Evolutionary conservation across 1,140 invertebrate genomes (phyloP), one percentile per base, ranked within the genome.

Genomic region (Pogonognathellus flavescens): DNA sequence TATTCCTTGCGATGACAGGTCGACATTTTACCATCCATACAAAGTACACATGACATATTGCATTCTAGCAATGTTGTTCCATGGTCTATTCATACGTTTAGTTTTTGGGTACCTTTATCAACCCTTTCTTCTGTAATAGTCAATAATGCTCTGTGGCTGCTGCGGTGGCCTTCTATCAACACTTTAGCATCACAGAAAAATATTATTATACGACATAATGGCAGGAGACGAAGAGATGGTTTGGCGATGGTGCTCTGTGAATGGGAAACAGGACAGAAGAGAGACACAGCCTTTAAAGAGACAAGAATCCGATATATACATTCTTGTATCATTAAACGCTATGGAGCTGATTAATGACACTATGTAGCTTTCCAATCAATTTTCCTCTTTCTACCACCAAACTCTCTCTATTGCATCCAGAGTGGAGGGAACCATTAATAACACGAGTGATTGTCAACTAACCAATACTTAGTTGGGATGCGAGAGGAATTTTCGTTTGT

Each of bases 391-490:
- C 53, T 14, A 57, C 53, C 25, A 50, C 62, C 62, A 66, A 18
- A 66, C 53, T 16, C 11, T 22, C 25, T 66, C 62, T 25, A 66
- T 31, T 41, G 31, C 31, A 14, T 57, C 53, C 53, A 57, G 16
- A 49, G 70, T 31, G 16, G 13, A 76, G 16, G 8, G 14, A 41
- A 76, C 70, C 70, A 76, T 76, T 76, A 76, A 76, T 76, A 76
- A 76, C 70, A 76, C 70, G 18, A 76, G 70, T 76, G 70, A 76
- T 76, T 76, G 70, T 76, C 70, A 76, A 76, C 70, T 31, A 76
- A 76, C 31, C 31, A 41, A 41, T 41, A 41, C 31, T 41, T 41
- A 41, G 31, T 41, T 41, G 31, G 31, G 31, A 41, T 41, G 31
- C 59, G 59, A 22, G 18, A 25, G 62, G 25, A 66, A 25, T 20